These are phyloP conservation scores for Pteromalus puparum DNA, from an alignment of 1,140 invertebrate species.

Conservation along the genomic window DNA sequence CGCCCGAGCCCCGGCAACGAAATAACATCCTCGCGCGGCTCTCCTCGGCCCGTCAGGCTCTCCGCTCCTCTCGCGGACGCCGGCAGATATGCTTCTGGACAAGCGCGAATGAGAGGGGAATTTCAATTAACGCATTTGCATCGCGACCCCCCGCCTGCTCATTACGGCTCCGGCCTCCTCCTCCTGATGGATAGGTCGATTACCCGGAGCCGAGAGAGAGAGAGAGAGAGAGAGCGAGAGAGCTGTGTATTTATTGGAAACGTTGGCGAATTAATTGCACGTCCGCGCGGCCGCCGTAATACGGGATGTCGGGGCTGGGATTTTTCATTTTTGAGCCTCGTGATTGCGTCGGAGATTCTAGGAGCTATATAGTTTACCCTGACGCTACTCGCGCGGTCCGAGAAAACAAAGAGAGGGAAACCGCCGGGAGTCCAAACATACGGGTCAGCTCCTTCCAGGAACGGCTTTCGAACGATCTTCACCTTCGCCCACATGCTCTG, in stretches of 20 bases:
- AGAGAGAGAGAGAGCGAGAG: not conserved
- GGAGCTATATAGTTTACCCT: no score
- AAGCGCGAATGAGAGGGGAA: conserved; percentile 49
- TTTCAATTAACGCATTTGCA: conserved; percentile 53
- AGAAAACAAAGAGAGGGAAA: not conserved
- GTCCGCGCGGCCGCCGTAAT: not conserved
- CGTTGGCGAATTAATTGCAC: conserved; percentile 35
- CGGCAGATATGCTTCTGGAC: conserved; percentile 28
- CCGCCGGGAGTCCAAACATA: no score
- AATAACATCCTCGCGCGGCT: conserved; percentile 3
- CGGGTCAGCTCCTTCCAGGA: no score
- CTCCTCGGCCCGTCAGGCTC: not conserved
- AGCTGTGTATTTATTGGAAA: conserved; percentile 29
- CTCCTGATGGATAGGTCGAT: conserved; percentile 50
- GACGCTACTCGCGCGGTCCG: no score
- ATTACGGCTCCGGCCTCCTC: conserved; percentile 27
- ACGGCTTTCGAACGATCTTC: not conserved
- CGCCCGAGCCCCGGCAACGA: no score
- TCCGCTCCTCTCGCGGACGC: not conserved
- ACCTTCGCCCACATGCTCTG: not conserved
- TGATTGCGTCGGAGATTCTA: not conserved
- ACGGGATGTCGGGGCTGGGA: not conserved
- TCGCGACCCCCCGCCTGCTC: conserved; percentile 37
- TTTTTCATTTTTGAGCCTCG: not conserved
- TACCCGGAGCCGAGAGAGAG: not conserved